Conservation (phyloP, 2,888 invertebrate genomes). For the Ptychoptera contaminata region DNA sequence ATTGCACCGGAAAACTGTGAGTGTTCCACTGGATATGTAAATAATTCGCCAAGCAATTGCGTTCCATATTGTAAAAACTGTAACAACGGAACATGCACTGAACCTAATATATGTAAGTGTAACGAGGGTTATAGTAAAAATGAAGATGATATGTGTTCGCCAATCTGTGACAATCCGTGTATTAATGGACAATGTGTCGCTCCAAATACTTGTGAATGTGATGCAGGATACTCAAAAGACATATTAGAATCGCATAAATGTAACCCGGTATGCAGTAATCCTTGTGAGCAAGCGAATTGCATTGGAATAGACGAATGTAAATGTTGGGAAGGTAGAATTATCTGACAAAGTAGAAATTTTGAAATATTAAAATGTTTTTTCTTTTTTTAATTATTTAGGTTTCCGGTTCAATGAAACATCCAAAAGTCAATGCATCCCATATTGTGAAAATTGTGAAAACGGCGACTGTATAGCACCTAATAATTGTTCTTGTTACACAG, state of each 20-base stretch:
- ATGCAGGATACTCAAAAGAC: conserved; percentile 26
- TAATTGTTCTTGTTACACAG: conserved; percentile 13
- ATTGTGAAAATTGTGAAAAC: conserved; percentile 16
- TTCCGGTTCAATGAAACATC: too few relatives aligned
- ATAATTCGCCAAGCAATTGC: conserved; percentile 5
- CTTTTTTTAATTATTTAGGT: too few relatives aligned
- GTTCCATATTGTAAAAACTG: conserved; percentile 10
- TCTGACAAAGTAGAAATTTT: too few relatives aligned
- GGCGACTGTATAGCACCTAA: conserved; percentile 23
- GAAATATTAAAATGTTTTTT: too few relatives aligned
- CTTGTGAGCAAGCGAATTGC: conserved; percentile 31
- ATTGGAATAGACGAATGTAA: too few relatives aligned
- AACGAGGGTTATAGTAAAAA: conserved; percentile 27
- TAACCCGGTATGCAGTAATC: conserved; percentile 38
- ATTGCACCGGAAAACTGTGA: conserved; percentile 13
- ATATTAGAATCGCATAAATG: conserved; percentile 26
- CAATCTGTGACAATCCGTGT: conserved; percentile 21
- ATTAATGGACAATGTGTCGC: conserved; percentile 26
- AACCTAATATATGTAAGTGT: conserved; percentile 13
- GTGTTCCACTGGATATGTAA: conserved; percentile 12
- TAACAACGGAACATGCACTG: conserved; percentile 10
- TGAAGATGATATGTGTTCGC: not conserved
- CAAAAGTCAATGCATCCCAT: not conserved
- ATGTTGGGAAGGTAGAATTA: too few relatives aligned
- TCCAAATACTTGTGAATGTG: conserved; percentile 25